Evolutionary conservation across 2,888 invertebrate species (phyloP).

Genomic region (Aromia moschata): DNA sequence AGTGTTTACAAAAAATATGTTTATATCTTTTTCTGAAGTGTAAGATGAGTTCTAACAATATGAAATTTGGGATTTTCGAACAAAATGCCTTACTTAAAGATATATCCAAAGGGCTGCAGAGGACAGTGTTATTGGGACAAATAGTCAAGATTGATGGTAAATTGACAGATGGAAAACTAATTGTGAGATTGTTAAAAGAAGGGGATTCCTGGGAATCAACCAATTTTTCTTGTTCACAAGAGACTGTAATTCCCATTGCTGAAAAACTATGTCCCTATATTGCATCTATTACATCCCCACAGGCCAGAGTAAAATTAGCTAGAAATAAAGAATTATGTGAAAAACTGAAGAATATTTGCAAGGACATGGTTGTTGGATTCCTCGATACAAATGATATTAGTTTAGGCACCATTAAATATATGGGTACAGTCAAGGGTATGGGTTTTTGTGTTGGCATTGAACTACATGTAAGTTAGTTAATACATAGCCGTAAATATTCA

Average conservation of each 20-base stretch:
- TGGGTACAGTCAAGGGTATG: conserved; percentile 66
- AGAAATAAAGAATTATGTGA: conserved; percentile 62
- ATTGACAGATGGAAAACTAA: conserved; percentile 43
- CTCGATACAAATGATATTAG: conserved; percentile 53
- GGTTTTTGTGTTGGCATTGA: conserved; percentile 69
- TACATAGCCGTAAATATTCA: conserved; percentile 9
- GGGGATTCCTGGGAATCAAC: conserved; percentile 56
- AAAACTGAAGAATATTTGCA: conserved; percentile 59
- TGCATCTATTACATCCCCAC: conserved; percentile 64
- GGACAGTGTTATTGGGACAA: conserved; percentile 58
- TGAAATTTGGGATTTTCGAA: conserved; percentile 52
- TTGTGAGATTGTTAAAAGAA: conserved; percentile 56
- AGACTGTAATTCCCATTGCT: conserved; percentile 51
- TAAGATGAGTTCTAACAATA: conserved; percentile 48
- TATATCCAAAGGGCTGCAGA: conserved; percentile 37
- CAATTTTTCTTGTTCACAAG: conserved; percentile 53
- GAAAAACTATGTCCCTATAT: conserved; percentile 65
- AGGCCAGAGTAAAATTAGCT: conserved; percentile 65
- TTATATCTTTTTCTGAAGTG: neutral
- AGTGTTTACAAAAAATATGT: conserved; percentile 26
- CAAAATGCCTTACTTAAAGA: conserved; percentile 51
- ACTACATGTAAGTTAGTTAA: conserved; percentile 64
- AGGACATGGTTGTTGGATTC: conserved; percentile 61
- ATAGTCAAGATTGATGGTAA: conserved; percentile 57
- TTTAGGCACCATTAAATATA: conserved; percentile 65